These are phyloP conservation scores for Euwallacea similis DNA, from an alignment of 1,140 invertebrate genomes.

Conservation along the genomic window DNA sequence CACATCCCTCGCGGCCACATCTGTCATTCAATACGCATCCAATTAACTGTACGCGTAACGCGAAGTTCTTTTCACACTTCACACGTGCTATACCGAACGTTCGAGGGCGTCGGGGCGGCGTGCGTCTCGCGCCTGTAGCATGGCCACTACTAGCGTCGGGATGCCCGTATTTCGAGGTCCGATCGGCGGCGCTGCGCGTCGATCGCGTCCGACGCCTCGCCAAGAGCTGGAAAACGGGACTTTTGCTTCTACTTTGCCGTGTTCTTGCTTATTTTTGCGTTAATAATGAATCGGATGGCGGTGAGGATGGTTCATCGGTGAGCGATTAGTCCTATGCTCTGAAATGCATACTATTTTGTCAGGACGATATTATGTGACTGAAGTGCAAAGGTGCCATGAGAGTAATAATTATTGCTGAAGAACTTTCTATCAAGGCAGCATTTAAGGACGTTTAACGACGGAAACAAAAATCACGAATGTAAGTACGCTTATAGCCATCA, in stretches of 20 bases:
- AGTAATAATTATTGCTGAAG: too few species aligned
- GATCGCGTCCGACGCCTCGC: conserved; percentile 1
- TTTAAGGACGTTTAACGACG: too few species aligned
- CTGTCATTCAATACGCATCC: too few species aligned
- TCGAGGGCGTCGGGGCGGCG: conserved; percentile 16
- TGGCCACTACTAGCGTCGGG: conserved; percentile 43
- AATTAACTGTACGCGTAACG: not conserved
- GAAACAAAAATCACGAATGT: too few species aligned
- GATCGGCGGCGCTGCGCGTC: conserved; percentile 34
- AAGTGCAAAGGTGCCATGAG: too few species aligned
- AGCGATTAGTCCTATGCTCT: not conserved
- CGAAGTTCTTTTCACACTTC: conserved; percentile 12
- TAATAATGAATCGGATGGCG: conserved; percentile 38
- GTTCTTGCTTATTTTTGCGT: conserved; percentile 14
- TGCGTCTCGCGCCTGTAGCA: conserved; percentile 39
- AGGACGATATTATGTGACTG: too few species aligned
- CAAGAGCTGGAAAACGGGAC: conserved; percentile 26
- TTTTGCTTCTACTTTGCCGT: conserved; percentile 24
- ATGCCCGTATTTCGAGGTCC: conserved; percentile 22
- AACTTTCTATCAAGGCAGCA: too few species aligned
- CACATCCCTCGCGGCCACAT: too few species aligned
- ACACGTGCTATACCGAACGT: conserved; percentile 35
- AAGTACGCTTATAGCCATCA: too few species aligned
- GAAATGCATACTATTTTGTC: too few species aligned
- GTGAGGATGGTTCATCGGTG: conserved; percentile 1